Evolutionary conservation across 2,888 invertebrate genomes (phyloP).

Genomic region (Acanthosepion pharaonis): DNA sequence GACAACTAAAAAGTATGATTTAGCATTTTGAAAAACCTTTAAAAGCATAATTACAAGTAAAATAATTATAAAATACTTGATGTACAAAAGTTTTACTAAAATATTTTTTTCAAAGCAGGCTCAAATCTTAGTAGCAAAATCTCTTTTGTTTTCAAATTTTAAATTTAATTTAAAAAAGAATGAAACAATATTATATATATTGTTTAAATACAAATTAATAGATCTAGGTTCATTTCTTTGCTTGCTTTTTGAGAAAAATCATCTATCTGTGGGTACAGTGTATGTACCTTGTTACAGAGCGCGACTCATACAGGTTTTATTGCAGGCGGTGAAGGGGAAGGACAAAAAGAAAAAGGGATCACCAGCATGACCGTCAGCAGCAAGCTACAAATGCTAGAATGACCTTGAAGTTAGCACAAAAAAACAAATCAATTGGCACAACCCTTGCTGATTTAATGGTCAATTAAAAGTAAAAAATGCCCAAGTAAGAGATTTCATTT

Average conservation of each 20-base stretch:
- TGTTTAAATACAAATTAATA: not conserved
- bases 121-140: no score
- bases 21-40: not conserved
- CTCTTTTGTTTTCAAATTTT: no score
- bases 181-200: not conserved
- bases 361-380: not conserved
- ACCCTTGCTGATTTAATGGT: slow-evolving; percentile 21
- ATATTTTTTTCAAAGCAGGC: no score
- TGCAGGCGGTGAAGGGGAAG: not conserved
- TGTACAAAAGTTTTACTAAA: not conserved
- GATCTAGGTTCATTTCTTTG: not conserved
- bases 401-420: slow-evolving; percentile 13
- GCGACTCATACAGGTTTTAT: not conserved
- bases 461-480: not conserved
- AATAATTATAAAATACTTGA: not conserved
- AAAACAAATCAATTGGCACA: not conserved
- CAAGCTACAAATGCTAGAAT: slow-evolving; percentile 33
- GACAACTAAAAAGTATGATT: not conserved
- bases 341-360: not conserved
- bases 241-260: not conserved
- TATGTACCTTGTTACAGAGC: not conserved
- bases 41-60: not conserved
- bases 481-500: not conserved
- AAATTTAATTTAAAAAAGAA: no score
- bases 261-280: not conserved